These are phyloP conservation scores for Andrena minutula DNA, from an alignment of 2,888 invertebrate genomes.

Conservation along the genomic window DNA sequence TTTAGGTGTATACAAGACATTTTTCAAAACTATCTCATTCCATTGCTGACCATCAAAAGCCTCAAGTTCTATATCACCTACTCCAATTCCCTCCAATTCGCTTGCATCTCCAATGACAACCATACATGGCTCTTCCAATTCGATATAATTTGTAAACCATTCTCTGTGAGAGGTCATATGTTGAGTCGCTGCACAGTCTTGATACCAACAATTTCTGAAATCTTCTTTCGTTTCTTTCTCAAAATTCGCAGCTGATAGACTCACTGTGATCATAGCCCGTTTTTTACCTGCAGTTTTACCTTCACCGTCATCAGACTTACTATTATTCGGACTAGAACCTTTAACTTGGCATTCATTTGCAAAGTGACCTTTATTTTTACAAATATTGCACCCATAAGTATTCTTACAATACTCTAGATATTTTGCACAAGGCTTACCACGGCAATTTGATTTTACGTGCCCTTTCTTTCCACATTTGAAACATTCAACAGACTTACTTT, in stretches of 20 bases:
- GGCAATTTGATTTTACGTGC: conserved; percentile 66
- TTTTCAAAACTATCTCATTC: conserved; percentile 38
- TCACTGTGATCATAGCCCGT: conserved; percentile 60
- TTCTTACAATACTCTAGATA: conserved; percentile 72
- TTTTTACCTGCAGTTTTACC: too few species aligned
- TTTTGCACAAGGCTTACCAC: conserved; percentile 62
- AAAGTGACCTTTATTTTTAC: conserved; percentile 68
- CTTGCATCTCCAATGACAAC: conserved; percentile 68
- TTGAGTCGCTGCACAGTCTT: conserved; percentile 73
- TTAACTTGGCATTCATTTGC: conserved; percentile 3
- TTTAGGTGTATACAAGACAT: conserved; percentile 60
- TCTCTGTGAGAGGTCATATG: conserved; percentile 69
- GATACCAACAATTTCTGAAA: conserved; percentile 59
- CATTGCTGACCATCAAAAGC: conserved; percentile 68
- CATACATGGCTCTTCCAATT: conserved; percentile 55
- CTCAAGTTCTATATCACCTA: conserved; percentile 67
- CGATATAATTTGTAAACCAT: conserved; percentile 65
- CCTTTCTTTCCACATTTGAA: conserved; percentile 63
- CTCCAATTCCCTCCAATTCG: conserved; percentile 66
- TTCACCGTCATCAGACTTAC: conserved; percentile 2
- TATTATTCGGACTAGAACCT: conserved; percentile 34
- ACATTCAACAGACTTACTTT: conserved; percentile 41
- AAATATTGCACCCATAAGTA: conserved; percentile 71
- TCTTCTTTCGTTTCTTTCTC: conserved; percentile 24
- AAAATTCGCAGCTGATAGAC: conserved; percentile 56